Conservation (phyloP, 2,888 invertebrate genomes). For the Allygus modestus region DNA sequence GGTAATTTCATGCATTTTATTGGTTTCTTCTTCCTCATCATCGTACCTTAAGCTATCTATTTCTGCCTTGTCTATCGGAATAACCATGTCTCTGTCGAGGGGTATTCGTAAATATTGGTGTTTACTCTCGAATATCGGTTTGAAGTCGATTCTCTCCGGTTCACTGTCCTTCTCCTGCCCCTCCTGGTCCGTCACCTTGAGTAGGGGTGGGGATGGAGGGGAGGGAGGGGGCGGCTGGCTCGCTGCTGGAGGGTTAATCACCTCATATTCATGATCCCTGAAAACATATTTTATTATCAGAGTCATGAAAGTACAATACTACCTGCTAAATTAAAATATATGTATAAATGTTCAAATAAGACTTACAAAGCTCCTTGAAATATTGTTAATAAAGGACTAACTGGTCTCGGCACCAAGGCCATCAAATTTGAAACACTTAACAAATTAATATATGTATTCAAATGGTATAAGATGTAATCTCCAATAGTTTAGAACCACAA, state of each 20-base stretch:
- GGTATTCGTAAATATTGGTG: conserved; percentile 70
- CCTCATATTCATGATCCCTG: conserved; percentile 97
- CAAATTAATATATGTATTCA: too few species aligned
- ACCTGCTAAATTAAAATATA: background rate
- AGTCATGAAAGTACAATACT: conserved; percentile 67
- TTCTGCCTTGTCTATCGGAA: conserved; percentile 68
- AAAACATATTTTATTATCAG: too few species aligned
- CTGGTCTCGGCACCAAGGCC: too few species aligned
- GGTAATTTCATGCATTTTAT: conserved; percentile 76
- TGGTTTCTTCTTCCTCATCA: conserved; percentile 70
- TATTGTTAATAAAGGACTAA: too few species aligned
- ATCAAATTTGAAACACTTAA: too few species aligned
- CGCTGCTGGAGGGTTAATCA: conserved; percentile 83
- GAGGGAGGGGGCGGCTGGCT: conserved; percentile 72
- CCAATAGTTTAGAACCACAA: too few species aligned
- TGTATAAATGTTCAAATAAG: background rate
- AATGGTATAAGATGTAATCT: too few species aligned
- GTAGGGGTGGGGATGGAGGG: conserved; percentile 72
- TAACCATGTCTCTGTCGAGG: conserved; percentile 68
- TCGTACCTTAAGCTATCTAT: conserved; percentile 76
- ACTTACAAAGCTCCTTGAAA: too few species aligned
- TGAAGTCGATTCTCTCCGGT: conserved; percentile 48
- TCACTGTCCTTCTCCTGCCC: conserved; percentile 52
- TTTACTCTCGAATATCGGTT: conserved; percentile 58
- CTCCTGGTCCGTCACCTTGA: conserved; percentile 65